Conservation (phyloP, 2,797 vertebrate species). For the Chrysocyon brachyurus region DNA sequence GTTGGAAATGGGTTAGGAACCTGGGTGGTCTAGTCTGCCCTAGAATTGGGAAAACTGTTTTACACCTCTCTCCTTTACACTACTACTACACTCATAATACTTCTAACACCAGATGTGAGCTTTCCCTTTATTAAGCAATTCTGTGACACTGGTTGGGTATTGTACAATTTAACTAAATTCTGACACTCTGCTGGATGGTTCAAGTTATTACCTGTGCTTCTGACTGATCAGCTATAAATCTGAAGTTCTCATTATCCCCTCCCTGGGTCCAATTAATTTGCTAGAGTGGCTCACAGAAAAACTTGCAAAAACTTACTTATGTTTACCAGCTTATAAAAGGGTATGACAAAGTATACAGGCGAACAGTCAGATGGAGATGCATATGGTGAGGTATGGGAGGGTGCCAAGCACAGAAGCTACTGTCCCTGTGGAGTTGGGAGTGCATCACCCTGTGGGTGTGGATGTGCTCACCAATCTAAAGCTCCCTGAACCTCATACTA, state of each 20-base stretch:
- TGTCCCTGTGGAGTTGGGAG: neutral
- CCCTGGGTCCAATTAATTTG: neutral
- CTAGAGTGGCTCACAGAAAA: neutral
- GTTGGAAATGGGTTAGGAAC: neutral
- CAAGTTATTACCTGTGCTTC: neutral
- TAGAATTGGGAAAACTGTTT: neutral
- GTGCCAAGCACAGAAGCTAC: neutral
- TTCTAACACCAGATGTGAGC: neutral
- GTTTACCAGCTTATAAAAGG: neutral
- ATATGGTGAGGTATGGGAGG: neutral
- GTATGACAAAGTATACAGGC: neutral
- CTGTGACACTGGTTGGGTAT: neutral
- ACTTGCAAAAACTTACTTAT: neutral
- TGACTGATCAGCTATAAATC: neutral
- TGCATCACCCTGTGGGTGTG: neutral
- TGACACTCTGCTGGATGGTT: neutral
- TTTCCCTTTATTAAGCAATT: neutral
- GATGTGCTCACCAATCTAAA: neutral
- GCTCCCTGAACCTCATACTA: neutral
- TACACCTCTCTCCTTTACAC: neutral
- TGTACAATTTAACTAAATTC: neutral
- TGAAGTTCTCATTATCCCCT: neutral
- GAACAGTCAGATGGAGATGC: neutral
- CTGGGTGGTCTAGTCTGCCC: neutral
- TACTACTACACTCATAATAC: neutral